Base-by-base conservation (phyloP, 1,140 invertebrate genomes). In the Tetramorium alpestre region DNA sequence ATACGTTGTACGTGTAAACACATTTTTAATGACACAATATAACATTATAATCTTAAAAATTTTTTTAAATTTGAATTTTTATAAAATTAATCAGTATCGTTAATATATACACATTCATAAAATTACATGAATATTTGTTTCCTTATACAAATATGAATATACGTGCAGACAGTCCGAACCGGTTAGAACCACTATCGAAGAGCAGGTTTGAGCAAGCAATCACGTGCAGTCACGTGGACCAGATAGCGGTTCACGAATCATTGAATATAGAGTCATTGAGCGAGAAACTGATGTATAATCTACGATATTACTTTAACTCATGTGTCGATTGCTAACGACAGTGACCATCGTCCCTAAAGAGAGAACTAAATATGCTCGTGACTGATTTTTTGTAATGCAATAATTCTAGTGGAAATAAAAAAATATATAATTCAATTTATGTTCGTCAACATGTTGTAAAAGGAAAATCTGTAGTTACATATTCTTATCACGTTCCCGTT, bases 231-330 rank as follows among this genome's bases (percentile, higher is more conserved):
- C 89, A 89, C 85, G 78, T 84, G 89, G 18, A 90, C 77, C 89
- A 89, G 88, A 89, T 89, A 89, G 87, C 82, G 76, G 84, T 87
- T 87, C 77, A 84, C 89, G 89, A 89, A 84, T 90, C 89, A 87
- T 69, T 87, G 89, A 89, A 67, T 88, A 89, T 58, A 38, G 44
- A 89, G 25, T 72, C 65, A 87, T 77, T 87, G 76, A 69, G 49
- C 85, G 85, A 90, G 89, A 90, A 89, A 87, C 54, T 67, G 88
- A 90, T 90, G 88, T 73, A 90, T 84, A 90, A 90, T 90, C 89
- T 65, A 87, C 51, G 85, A 16, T 89, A 90, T 89, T 90, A 82
- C 88, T 89, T 77, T 33, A 78, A 89, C 81, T 90, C 85, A 60
- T 86, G 64, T 89, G 60, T 84, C 77, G 72, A 47, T 87, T 73